These are phyloP conservation scores for Hydrotaea diabolus DNA, from an alignment of 2,888 invertebrate genomes.

Conservation along the genomic window DNA sequence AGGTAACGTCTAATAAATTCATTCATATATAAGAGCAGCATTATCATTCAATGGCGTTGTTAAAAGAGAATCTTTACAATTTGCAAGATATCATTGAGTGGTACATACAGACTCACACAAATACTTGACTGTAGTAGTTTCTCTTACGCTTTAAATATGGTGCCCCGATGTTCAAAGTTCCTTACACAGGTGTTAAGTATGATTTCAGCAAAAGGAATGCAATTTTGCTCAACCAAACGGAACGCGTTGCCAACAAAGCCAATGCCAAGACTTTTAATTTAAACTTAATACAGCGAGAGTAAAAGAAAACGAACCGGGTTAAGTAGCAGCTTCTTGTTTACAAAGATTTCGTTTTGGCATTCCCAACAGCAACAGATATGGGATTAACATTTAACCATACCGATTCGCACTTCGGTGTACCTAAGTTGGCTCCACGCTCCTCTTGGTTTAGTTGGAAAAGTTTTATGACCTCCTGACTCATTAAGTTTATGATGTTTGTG, in stretches of 20 bases:
- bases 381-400: neutral
- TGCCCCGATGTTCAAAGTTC: neutral
- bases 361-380: neutral
- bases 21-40: neutral
- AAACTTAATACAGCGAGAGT: neutral
- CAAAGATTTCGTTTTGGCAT: neutral
- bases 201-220: neutral
- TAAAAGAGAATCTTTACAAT: neutral
- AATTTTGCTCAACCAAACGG: neutral
- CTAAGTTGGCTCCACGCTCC: neutral
- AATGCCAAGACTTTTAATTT: neutral
- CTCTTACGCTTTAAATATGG: neutral
- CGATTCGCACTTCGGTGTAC: neutral
- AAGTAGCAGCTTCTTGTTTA: neutral
- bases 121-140: neutral
- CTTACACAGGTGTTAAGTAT: neutral
- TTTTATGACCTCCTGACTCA: constrained; percentile 13
- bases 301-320: neutral
- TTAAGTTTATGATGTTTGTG: constrained; percentile 26
- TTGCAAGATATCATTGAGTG: neutral
- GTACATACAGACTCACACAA: neutral
- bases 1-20: constrained; percentile 45
- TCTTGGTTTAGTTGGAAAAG: constrained; percentile 15
- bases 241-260: neutral
- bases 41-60: neutral